Percentiles rank a stretch among this genome's conserved stretches.
These are phyloP conservation scores for Dendrocopos noguchii DNA, from an alignment of 2,113 vertebrate species.

Conservation along the genomic window DNA sequence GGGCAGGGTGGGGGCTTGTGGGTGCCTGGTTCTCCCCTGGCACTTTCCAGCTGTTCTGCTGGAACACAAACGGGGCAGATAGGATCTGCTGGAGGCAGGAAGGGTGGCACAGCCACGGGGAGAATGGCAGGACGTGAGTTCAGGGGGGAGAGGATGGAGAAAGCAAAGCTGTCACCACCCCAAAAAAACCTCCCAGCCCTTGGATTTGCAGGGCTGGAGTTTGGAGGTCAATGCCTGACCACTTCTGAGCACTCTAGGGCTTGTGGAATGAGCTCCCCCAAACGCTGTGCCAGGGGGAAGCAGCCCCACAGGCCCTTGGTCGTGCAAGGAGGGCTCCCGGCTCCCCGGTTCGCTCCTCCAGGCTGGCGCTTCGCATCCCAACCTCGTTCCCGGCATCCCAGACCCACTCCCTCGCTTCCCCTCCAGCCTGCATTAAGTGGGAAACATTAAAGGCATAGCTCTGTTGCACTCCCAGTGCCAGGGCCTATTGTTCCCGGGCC, in stretches of 20 bases:
- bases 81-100: slow-evolving; percentile 77
- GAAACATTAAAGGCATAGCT: not conserved
- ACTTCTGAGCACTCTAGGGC: not conserved
- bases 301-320: not conserved
- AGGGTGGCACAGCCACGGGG: slow-evolving; percentile 75
- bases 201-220: not conserved
- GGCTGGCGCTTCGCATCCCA: not conserved
- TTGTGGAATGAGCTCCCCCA: not conserved
- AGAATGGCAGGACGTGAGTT: slow-evolving; percentile 82
- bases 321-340: accelerated
- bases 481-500: slow-evolving; percentile 22
- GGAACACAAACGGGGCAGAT: slow-evolving; percentile 48
- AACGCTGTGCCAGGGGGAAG: accelerated
- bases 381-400: not conserved
- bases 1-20: not conserved
- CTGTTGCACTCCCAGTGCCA: not conserved
- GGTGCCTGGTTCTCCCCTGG: accelerated
- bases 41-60: slow-evolving; percentile 1
- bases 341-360: not conserved
- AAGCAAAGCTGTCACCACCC: slow-evolving; percentile 13
- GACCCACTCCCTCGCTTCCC: not conserved
- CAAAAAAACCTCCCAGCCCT: not conserved
- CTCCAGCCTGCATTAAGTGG: not conserved
- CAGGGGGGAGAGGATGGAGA: not conserved
- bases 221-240: not conserved